Evolutionary conservation across 2,113 vertebrate genomes (phyloP).

Genomic region (Scomber scombrus): DNA sequence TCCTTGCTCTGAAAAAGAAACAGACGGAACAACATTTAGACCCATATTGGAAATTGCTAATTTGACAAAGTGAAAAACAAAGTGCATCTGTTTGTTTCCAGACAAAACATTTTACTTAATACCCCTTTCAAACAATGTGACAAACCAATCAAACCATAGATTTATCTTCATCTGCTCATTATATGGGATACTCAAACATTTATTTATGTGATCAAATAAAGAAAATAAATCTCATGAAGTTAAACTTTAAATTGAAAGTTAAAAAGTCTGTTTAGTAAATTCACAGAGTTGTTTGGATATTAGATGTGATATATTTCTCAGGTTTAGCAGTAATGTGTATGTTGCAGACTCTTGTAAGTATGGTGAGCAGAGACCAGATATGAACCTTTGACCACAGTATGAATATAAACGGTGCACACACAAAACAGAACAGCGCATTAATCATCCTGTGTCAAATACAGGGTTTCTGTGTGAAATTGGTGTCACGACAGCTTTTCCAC

Average conservation of each 20-base stretch:
- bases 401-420: too few relatives aligned
- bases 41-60: conserved; percentile 11
- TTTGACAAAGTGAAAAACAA: not conserved
- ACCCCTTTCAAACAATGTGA: not conserved
- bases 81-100: too few relatives aligned
- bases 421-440: conserved; percentile 12
- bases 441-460: conserved; percentile 23
- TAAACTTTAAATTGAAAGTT: not conserved
- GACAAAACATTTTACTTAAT: not conserved
- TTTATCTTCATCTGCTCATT: too few relatives aligned
- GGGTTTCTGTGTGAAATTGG: conserved; percentile 29
- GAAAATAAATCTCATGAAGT: too few relatives aligned
- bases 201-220: too few relatives aligned
- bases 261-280: conserved; percentile 8
- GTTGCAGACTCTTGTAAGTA: not conserved
- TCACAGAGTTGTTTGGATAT: not conserved
- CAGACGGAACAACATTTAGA: conserved; percentile 33
- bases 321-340: too few relatives aligned
- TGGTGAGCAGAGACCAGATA: conserved; percentile 6
- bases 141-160: not conserved
- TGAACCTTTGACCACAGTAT: not conserved
- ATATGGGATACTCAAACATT: too few relatives aligned
- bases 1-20: conserved; percentile 94
- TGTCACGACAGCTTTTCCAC: conserved; percentile 44
- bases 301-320: too few relatives aligned